phyloP scores from a whole-genome alignment of 2,888 invertebrate species.

The Hirtodrosophila alboralis region DNA sequence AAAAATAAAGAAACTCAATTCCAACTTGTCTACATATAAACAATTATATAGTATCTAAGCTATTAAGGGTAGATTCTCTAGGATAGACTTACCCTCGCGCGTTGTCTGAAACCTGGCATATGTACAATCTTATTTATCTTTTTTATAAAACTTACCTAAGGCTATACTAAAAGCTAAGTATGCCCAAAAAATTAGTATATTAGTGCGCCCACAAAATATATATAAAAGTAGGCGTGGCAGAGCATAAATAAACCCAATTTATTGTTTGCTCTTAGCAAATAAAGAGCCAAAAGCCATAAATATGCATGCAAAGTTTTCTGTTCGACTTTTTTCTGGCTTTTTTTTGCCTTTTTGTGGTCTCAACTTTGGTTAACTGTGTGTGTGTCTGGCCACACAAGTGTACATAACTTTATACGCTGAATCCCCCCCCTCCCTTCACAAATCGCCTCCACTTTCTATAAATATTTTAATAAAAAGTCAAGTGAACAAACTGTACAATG shows the following conservation, averaged over 20 bases:
- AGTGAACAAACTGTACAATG: constrained; percentile 31
- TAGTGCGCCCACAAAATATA: neutral
- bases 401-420: constrained; percentile 8
- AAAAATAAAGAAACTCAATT: constrained; percentile 33
- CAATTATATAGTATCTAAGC: constrained; percentile 65
- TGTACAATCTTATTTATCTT: constrained; percentile 52
- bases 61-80: constrained; percentile 48
- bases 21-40: constrained; percentile 47
- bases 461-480: constrained; percentile 60
- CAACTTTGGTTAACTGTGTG: constrained; percentile 3
- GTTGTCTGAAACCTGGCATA: constrained; percentile 61
- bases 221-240: constrained; percentile 31
- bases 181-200: constrained; percentile 53
- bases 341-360: constrained; percentile 27
- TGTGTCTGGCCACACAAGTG: constrained; percentile 20
- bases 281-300: constrained; percentile 61
- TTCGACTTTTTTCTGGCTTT: constrained; percentile 15
- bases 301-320: constrained; percentile 50
- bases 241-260: constrained; percentile 49
- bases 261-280: constrained; percentile 54
- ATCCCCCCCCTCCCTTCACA: constrained; percentile 32
- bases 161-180: constrained; percentile 15
- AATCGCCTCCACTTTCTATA: constrained; percentile 61
- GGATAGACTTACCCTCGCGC: constrained; percentile 12
- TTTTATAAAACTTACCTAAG: constrained; percentile 34